These are phyloP conservation scores for Hapalemur alaotrensis DNA, from an alignment of 2,797 vertebrate genomes.

Conservation along the genomic window DNA sequence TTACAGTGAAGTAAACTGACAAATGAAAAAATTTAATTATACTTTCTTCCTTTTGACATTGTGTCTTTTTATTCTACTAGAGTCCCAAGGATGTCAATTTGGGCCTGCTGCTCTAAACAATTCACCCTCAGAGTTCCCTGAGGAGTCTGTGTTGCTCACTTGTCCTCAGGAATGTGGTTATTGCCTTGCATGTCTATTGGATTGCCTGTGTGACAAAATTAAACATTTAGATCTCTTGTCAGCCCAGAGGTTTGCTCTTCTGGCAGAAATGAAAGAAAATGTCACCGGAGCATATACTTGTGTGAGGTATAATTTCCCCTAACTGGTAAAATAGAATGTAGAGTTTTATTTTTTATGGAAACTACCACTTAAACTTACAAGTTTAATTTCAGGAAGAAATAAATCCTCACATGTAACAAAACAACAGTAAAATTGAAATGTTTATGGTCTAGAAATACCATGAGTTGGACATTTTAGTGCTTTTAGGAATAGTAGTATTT, in stretches of 20 bases:
- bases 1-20: slow-evolving; percentile 57
- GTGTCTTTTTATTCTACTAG: neutral
- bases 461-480: neutral
- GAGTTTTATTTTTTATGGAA: slow-evolving; percentile 20
- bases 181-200: neutral
- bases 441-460: neutral
- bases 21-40: slow-evolving; percentile 36
- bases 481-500: neutral
- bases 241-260: neutral
- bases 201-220: slow-evolving; percentile 21
- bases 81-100: neutral
- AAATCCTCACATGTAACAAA: neutral
- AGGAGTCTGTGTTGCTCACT: neutral
- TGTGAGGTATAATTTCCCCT: neutral
- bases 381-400: slow-evolving; percentile 18
- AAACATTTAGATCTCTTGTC: slow-evolving; percentile 29
- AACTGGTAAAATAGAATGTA: neutral
- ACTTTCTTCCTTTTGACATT: slow-evolving; percentile 36
- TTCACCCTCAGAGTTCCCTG: neutral
- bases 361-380: slow-evolving; percentile 39
- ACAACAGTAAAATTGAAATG: neutral
- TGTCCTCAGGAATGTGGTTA: neutral
- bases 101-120: neutral
- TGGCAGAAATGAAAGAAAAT: neutral
- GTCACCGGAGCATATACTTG: neutral